Evolutionary conservation across 2,797 vertebrate genomes (phyloP), one percentile per base, ranked within the genome.

Genomic region (Arremon aurantiirostris): DNA sequence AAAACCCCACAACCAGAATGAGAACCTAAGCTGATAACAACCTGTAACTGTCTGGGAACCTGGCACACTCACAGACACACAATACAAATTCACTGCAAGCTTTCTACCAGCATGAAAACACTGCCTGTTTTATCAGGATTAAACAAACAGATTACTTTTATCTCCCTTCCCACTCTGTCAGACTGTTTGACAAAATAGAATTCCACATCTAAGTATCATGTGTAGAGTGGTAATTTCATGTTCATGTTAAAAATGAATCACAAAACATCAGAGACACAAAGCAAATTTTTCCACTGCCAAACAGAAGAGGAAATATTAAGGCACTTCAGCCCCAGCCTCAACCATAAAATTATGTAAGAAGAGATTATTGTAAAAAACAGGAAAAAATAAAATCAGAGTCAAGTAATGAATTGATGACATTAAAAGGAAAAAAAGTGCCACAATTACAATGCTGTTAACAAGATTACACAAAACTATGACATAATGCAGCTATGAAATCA

Each of bases 131-230:
- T n/a, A 85, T 4, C 72, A 85, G 57, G 26, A 83, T 80, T 82
- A 70, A 76, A 82, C 70, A 76, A 87, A 82, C 44, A 81, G 82
- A 91, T 86, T 85, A 83, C 53, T 87, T 91, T 70, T 61, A 89
- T 73, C 68, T 3, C 6, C 46, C 41, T 71, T 85, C 41, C 63
- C 55, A 50, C 90, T 78, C 78, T 14, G 34, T 76, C 82, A 82
- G 49, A 64, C 37, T 86, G 68, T 22, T 78, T 57, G 71, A 71
- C 39, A 85, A 85, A 92, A 91, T 5, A 71, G 60, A 93, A 93
- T 93, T 60, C 42, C 69, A 68, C 37, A 78, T 37, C 27, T 57
- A 66, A 85, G 39, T 30, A 70, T 64, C 71, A 60, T 63, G 66
- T 80, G 68, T 59, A 66, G 44, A 49, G 46, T 14, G 37, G 64